Percentiles rank a stretch among this genome's conserved stretches.
Conservation (phyloP, 2,888 invertebrate species). For the Argynnis bischoffii region DNA sequence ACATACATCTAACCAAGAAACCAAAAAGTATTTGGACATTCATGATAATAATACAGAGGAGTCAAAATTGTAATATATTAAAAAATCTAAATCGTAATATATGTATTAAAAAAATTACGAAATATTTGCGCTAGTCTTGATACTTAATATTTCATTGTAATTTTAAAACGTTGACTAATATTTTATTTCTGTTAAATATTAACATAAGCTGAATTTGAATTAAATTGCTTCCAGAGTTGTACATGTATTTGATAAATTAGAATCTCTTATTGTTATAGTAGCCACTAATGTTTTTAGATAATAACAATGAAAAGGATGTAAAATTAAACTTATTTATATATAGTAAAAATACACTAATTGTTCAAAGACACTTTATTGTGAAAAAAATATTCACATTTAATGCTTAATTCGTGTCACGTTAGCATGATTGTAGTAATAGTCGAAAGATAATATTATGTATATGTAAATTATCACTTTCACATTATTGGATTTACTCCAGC, state of each 20-base stretch:
- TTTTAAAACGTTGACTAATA: no score
- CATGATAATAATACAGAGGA: conserved; percentile 54
- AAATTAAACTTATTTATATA: not conserved
- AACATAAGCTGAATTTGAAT: no score
- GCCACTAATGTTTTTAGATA: conserved; percentile 23
- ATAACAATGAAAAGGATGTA: not conserved
- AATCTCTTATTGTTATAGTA: conserved; percentile 35
- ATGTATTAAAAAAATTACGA: not conserved
- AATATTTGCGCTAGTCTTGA: not conserved
- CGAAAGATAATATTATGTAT: not conserved
- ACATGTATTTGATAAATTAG: conserved; percentile 21
- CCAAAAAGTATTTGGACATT: conserved; percentile 51
- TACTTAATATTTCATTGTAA: not conserved
- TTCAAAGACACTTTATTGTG: not conserved
- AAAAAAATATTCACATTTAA: not conserved
- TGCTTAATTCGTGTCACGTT: no score
- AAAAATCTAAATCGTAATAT: no score
- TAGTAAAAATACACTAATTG: no score
- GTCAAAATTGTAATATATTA: conserved; percentile 61
- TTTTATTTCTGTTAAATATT: no score
- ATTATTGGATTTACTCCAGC: conserved; percentile 83
- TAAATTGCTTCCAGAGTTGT: conserved; percentile 8
- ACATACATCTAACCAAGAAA: conserved; percentile 45
- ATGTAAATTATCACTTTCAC: not conserved
- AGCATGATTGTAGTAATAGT: no score